These are phyloP conservation scores for Lepilemur septentrionalis DNA, from an alignment of 2,797 vertebrate genomes.

Conservation along the genomic window DNA sequence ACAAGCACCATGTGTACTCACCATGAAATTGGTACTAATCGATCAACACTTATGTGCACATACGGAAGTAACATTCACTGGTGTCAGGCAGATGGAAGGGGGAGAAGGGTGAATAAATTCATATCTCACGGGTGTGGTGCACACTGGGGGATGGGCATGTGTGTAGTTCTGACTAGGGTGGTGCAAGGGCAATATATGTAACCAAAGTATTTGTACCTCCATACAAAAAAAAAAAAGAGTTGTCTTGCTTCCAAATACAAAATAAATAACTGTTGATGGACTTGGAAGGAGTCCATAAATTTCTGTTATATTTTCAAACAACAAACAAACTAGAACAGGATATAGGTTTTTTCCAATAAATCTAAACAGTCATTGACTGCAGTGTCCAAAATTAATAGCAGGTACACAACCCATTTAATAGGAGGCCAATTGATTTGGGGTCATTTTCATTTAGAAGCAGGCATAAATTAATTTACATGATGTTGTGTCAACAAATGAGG, in stretches of 20 bases:
- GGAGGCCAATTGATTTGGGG: background rate
- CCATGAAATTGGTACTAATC: no score
- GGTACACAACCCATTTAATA: constrained; percentile 5
- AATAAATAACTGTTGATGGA: background rate
- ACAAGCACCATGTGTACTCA: no score
- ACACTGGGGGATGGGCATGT: no score
- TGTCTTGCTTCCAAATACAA: background rate
- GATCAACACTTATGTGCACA: no score
- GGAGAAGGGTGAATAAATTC: no score
- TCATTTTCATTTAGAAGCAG: constrained; percentile 23
- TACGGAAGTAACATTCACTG: no score
- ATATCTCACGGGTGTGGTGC: no score
- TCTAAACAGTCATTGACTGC: background rate
- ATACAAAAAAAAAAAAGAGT: no score
- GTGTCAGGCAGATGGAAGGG: no score
- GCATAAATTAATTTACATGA: constrained; percentile 22
- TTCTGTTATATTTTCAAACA: background rate
- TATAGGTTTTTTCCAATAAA: background rate
- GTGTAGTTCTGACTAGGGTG: no score
- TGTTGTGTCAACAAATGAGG: background rate
- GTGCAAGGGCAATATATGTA: no score
- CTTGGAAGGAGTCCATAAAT: background rate
- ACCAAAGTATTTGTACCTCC: no score
- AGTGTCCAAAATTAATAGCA: constrained; percentile 16
- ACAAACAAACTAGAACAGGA: background rate